Evolutionary conservation across 2,797 vertebrate species (phyloP).

Genomic region (Selene dorsalis): DNA sequence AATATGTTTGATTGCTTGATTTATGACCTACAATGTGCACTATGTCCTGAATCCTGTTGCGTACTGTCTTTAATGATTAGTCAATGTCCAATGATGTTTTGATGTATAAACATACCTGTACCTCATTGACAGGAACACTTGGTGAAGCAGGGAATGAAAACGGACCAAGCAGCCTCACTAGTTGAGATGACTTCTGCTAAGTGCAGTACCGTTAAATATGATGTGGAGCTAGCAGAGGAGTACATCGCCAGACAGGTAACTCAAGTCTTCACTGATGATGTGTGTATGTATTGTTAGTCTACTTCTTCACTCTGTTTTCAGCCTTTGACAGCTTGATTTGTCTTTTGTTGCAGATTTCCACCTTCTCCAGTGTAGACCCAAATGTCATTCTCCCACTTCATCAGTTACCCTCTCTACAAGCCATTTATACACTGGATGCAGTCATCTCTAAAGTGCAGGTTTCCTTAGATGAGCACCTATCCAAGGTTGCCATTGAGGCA

Average conservation of each 20-base stretch:
- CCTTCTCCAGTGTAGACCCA: constrained; percentile 92
- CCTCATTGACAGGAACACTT: constrained; percentile 88
- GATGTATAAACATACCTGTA: constrained; percentile 19
- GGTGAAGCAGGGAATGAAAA: constrained; percentile 94
- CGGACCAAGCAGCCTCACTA: constrained; percentile 90
- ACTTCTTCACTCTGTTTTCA: not conserved
- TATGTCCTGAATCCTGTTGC: not conserved
- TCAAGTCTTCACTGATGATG: not conserved
- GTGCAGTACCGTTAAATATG: constrained; percentile 94
- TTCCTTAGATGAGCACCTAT: constrained; percentile 96
- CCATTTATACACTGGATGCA: constrained; percentile 96
- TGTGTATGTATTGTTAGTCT: not conserved
- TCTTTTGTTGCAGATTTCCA: constrained; percentile 89
- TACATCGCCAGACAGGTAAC: constrained; percentile 96
- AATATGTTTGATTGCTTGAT: not conserved
- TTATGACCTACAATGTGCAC: not conserved
- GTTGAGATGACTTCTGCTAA: constrained; percentile 89
- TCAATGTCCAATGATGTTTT: not conserved
- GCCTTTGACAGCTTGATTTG: not conserved
- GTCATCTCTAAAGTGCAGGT: constrained; percentile 99
- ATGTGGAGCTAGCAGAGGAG: constrained; percentile 96
- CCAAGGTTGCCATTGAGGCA: constrained; percentile 93
- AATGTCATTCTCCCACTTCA: constrained; percentile 91
- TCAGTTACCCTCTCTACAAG: constrained; percentile 94
- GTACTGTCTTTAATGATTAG: not conserved